Percentiles rank a stretch among this genome's conserved stretches.
phyloP scores from a whole-genome alignment of 2,113 vertebrate genomes.

The Indicator indicator region DNA sequence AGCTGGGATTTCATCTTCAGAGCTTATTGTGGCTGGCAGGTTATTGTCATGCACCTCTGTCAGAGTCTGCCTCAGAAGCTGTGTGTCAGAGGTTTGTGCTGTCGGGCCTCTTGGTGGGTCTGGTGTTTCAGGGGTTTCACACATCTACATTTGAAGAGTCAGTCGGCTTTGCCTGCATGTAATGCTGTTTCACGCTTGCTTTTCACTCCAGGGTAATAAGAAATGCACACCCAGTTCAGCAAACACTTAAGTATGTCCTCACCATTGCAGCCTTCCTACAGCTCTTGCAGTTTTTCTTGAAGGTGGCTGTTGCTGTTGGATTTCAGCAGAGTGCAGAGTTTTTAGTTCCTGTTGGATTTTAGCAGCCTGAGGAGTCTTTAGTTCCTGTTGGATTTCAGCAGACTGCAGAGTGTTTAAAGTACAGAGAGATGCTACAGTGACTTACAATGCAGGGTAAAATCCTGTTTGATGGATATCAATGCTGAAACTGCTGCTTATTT shows the following conservation, averaged over 20 bases:
- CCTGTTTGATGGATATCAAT: background rate
- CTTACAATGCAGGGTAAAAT: background rate
- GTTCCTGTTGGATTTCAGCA: no score
- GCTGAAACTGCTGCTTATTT: background rate
- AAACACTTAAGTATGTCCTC: background rate
- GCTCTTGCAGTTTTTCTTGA: background rate
- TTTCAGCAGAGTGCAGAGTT: no score
- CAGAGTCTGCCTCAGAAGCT: background rate
- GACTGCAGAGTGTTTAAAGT: background rate
- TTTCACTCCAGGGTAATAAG: background rate
- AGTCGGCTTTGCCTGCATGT: accelerated
- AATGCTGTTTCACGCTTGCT: background rate
- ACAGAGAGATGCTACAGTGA: background rate
- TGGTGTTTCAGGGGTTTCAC: background rate
- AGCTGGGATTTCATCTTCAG: background rate
- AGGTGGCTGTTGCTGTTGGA: background rate
- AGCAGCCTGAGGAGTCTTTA: no score
- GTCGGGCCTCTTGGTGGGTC: background rate
- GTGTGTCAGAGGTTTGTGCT: background rate
- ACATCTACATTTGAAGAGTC: background rate
- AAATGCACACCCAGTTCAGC: background rate
- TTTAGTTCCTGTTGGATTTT: no score
- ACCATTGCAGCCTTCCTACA: background rate
- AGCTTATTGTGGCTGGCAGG: background rate
- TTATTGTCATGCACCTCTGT: accelerated